Evolutionary conservation across 53 echinoderm and acorn worm genomes (phyloP).

Genomic region (Paracentrotus lividus): DNA sequence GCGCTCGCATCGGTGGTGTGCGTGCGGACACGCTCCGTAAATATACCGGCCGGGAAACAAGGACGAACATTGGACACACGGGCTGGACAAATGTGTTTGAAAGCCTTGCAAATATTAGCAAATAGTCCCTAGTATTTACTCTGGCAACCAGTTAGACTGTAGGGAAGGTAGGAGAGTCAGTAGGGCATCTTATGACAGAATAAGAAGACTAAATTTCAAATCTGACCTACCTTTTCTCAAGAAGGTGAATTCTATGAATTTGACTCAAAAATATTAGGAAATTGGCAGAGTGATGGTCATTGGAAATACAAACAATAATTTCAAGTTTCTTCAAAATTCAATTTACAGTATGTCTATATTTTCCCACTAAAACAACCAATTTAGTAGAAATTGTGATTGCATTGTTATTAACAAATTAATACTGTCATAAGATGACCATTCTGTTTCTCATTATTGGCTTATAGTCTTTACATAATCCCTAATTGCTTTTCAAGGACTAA

Average conservation of each 20-base stretch:
- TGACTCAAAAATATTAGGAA: background rate
- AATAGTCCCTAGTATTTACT: constrained; percentile 52
- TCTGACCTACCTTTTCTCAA: background rate
- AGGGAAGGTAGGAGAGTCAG: background rate
- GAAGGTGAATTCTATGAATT: background rate
- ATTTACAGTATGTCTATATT: background rate
- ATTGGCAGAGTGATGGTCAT: background rate
- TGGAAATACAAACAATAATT: background rate
- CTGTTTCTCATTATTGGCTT: background rate
- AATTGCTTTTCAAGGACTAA: background rate
- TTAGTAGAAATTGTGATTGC: background rate
- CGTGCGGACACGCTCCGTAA: background rate
- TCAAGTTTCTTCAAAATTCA: background rate
- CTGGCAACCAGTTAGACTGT: constrained; percentile 34
- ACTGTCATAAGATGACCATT: background rate
- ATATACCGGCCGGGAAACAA: constrained; percentile 20
- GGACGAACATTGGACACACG: constrained; percentile 19
- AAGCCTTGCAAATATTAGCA: constrained; percentile 69
- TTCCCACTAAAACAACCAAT: background rate
- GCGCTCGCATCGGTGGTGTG: background rate
- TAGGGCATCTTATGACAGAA: background rate
- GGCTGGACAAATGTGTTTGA: constrained; percentile 66
- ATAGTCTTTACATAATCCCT: background rate
- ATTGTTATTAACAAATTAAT: background rate
- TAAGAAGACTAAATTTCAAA: background rate